These are phyloP conservation scores for Halichoeres trimaculatus DNA, from an alignment of 2,113 vertebrate species.

Conservation along the genomic window DNA sequence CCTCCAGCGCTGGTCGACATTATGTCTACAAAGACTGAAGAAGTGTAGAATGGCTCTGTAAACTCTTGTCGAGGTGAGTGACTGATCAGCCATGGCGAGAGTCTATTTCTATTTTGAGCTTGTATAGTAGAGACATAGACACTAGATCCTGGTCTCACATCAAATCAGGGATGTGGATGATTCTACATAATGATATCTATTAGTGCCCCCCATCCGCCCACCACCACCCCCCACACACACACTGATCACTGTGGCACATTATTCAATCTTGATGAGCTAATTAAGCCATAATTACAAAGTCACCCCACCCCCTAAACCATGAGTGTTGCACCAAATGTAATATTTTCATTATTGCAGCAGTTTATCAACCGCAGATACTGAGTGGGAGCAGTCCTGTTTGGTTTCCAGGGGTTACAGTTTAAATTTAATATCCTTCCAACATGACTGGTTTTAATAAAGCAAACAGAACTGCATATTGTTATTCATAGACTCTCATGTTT, in stretches of 20 bases:
- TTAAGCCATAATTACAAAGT: slow-evolving; percentile 61
- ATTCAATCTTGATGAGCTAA: slow-evolving; percentile 45
- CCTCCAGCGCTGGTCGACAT: slow-evolving; percentile 11
- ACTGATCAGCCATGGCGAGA: slow-evolving; percentile 31
- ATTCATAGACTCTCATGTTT: too few relatives aligned
- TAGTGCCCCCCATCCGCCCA: not conserved
- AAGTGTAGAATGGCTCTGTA: slow-evolving; percentile 28
- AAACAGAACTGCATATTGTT: not conserved
- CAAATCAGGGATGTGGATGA: slow-evolving; percentile 30
- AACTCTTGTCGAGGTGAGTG: slow-evolving; percentile 7
- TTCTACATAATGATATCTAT: slow-evolving; percentile 29
- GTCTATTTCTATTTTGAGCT: not conserved
- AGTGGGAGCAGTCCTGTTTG: not conserved
- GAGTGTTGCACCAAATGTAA: slow-evolving; percentile 36
- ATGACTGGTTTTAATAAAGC: slow-evolving; percentile 1
- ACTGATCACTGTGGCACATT: slow-evolving; percentile 36
- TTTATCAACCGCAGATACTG: slow-evolving; percentile 18
- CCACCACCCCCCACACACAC: slow-evolving; percentile 6
- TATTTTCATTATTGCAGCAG: slow-evolving; percentile 48
- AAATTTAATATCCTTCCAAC: slow-evolving; percentile 8
- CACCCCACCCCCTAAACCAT: slow-evolving; percentile 10
- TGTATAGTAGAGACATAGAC: not conserved
- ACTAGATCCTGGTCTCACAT: slow-evolving; percentile 3
- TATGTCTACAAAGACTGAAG: slow-evolving; percentile 34
- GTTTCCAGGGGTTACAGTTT: slow-evolving; percentile 9